Percentiles rank a stretch among this genome's conserved stretches.
phyloP scores from a whole-genome alignment of 2,888 invertebrate genomes.

The Listrodromus nycthemerus region DNA sequence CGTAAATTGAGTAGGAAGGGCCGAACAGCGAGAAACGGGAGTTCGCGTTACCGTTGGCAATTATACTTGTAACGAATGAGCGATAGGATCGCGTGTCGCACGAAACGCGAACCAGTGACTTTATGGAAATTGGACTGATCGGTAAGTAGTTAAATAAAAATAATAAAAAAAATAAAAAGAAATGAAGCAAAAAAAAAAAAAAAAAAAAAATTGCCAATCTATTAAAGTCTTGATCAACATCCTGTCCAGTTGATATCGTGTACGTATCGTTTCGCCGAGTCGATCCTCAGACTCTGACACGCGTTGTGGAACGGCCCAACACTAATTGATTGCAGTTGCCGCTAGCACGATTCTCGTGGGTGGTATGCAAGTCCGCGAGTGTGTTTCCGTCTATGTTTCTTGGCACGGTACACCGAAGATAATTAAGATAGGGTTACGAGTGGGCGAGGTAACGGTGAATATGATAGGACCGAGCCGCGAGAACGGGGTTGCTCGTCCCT shows the following conservation, averaged over 20 bases:
- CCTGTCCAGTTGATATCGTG: neutral
- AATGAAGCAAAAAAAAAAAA: too few species aligned
- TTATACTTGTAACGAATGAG: neutral
- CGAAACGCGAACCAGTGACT: slow-evolving; percentile 7
- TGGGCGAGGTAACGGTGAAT: slow-evolving; percentile 65
- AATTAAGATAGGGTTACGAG: slow-evolving; percentile 67
- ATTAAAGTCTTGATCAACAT: slow-evolving; percentile 31
- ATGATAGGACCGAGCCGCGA: slow-evolving; percentile 25
- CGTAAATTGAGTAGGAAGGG: too few species aligned
- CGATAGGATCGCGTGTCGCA: slow-evolving; percentile 42
- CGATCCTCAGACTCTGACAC: slow-evolving; percentile 26
- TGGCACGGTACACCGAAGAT: slow-evolving; percentile 54
- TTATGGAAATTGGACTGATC: slow-evolving; percentile 35
- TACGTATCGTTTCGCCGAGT: neutral
- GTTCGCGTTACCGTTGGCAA: slow-evolving; percentile 40
- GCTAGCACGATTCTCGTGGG: slow-evolving; percentile 9
- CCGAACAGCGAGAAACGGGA: slow-evolving; percentile 12
- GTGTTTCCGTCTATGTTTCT: slow-evolving; percentile 27
- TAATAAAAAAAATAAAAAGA: neutral
- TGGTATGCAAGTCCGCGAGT: neutral
- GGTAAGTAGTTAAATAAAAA: slow-evolving; percentile 33
- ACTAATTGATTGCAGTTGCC: slow-evolving; percentile 58
- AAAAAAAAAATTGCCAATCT: neutral
- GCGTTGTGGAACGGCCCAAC: slow-evolving; percentile 9
- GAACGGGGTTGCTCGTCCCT: slow-evolving; percentile 45